Percentiles rank a stretch among this genome's conserved stretches.
phyloP scores from a whole-genome alignment of 2,888 invertebrate species.

The Morpho achilles region DNA sequence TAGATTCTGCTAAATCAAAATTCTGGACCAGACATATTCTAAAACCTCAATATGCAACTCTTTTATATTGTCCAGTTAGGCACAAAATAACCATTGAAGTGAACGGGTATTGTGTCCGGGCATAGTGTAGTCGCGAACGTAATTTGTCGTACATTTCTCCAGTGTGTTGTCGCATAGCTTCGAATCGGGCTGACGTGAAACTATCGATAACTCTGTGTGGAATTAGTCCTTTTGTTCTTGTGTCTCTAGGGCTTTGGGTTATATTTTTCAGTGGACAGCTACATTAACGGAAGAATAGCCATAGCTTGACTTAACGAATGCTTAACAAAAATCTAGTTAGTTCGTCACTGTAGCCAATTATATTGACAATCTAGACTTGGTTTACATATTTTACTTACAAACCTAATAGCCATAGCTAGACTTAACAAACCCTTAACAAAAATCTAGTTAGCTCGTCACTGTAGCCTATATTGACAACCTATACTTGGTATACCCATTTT shows the following conservation, averaged over 20 bases:
- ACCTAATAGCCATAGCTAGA: constrained; percentile 28
- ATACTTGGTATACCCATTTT: too few species aligned
- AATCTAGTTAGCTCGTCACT: constrained; percentile 46
- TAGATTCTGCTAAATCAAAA: neutral
- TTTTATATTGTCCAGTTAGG: constrained; percentile 42
- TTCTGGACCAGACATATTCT: constrained; percentile 9
- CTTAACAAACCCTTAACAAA: constrained; percentile 43
- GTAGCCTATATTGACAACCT: constrained; percentile 10
- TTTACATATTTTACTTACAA: too few species aligned
- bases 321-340: constrained; percentile 48
- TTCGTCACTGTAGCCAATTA: constrained; percentile 29
- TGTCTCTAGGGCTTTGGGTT: constrained; percentile 31
- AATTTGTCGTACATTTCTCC: constrained; percentile 70
- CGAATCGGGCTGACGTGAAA: constrained; percentile 58
- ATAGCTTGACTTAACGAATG: constrained; percentile 36
- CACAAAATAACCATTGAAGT: constrained; percentile 62
- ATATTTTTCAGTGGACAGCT: constrained; percentile 27
- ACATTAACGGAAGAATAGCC: constrained; percentile 39
- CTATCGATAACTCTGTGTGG: constrained; percentile 57
- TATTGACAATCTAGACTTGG: too few species aligned
- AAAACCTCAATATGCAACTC: constrained; percentile 20
- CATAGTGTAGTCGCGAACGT: constrained; percentile 50
- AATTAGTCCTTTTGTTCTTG: constrained; percentile 64
- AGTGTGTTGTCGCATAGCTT: constrained; percentile 54
- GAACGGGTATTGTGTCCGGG: constrained; percentile 49